phyloP scores from a whole-genome alignment of 2,888 invertebrate genomes.

The Drosophila anceps region DNA sequence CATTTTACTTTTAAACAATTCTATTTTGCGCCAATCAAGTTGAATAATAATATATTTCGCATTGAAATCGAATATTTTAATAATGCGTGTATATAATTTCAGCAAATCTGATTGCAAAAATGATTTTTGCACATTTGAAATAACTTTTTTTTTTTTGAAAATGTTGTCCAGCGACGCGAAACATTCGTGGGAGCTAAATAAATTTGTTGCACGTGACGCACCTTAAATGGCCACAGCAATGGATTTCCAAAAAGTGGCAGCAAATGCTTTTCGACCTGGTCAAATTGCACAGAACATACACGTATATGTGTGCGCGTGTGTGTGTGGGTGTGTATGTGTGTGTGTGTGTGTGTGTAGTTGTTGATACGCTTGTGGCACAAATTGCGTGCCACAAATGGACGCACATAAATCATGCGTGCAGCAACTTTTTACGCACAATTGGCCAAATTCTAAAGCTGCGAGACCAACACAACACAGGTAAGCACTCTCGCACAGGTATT shows the following conservation, averaged over 20 bases:
- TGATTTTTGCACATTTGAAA: conserved; percentile 23
- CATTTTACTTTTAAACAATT: no score
- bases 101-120: conserved; percentile 22
- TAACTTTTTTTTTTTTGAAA: conserved; percentile 24
- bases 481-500: conserved; percentile 6
- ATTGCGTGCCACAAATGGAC: conserved; percentile 63
- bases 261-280: conserved; percentile 31
- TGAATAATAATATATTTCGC: background rate
- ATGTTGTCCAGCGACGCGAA: conserved; percentile 17
- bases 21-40: background rate
- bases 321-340: conserved; percentile 28
- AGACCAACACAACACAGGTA: conserved; percentile 32
- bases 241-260: conserved; percentile 35
- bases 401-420: conserved; percentile 69
- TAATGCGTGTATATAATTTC: background rate
- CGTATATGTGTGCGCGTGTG: background rate
- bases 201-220: conserved; percentile 69
- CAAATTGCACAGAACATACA: conserved; percentile 46
- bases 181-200: conserved; percentile 32
- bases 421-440: conserved; percentile 70
- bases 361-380: conserved; percentile 61
- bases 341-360: conserved; percentile 35
- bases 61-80: background rate
- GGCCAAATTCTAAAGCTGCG: conserved; percentile 42
- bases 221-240: conserved; percentile 50